Evolutionary conservation across 2,888 invertebrate genomes (phyloP).

Genomic region (Pammene aurita): DNA sequence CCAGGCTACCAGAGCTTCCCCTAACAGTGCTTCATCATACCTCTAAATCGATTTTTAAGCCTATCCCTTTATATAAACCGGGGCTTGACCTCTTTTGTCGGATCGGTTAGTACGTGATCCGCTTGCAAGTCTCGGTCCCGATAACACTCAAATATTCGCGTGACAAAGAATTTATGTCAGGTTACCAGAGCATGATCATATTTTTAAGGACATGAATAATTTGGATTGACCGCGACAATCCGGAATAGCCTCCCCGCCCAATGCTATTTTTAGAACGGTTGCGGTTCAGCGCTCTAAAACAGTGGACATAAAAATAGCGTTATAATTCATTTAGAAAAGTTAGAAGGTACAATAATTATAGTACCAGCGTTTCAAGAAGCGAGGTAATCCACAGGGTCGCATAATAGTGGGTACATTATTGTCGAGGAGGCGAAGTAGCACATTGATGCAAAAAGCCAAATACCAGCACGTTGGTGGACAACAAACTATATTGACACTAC

Average conservation of each 20-base stretch:
- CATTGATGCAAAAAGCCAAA: too few relatives aligned
- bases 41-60: too few relatives aligned
- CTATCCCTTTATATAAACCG: too few relatives aligned
- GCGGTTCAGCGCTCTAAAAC: background rate
- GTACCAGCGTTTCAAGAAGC: background rate
- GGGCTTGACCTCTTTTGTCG: slow-evolving; percentile 18
- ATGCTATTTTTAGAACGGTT: background rate
- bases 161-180: slow-evolving; percentile 18
- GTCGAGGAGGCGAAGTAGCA: too few relatives aligned
- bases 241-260: background rate
- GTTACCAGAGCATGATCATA: background rate
- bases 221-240: background rate
- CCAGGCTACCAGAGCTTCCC: too few relatives aligned
- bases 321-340: background rate
- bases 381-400: too few relatives aligned
- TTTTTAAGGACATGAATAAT: slow-evolving; percentile 7
- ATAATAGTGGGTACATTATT: too few relatives aligned
- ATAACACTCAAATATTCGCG: slow-evolving; percentile 10
- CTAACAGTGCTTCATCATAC: too few relatives aligned
- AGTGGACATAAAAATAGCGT: background rate
- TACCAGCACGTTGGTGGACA: too few relatives aligned
- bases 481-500: too few relatives aligned
- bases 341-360: too few relatives aligned
- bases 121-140: background rate
- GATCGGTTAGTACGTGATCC: slow-evolving; percentile 23